phyloP scores from a whole-genome alignment of 2,113 vertebrate species.

The Alligator sinensis region DNA sequence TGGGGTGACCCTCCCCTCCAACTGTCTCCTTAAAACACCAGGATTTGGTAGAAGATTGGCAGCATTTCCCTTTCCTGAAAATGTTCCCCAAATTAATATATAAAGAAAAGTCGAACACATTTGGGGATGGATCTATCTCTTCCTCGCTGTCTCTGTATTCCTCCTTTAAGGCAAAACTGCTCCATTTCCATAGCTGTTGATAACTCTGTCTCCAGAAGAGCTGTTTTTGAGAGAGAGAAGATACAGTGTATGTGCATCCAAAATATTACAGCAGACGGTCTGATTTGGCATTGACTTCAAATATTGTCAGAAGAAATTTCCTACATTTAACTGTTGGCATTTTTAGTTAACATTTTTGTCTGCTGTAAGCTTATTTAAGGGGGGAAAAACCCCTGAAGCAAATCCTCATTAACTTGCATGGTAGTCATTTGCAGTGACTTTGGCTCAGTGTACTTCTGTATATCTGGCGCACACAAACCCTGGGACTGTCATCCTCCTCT shows the following conservation, averaged over 20 bases:
- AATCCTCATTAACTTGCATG: slow-evolving; percentile 40
- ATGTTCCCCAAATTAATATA: background rate
- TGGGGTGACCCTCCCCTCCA: background rate
- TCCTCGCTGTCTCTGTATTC: background rate
- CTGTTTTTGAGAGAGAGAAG: background rate
- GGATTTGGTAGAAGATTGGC: background rate
- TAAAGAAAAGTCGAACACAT: background rate
- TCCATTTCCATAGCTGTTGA: background rate
- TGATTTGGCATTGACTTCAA: slow-evolving; percentile 34
- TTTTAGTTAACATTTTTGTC: slow-evolving; percentile 4
- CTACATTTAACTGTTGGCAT: background rate
- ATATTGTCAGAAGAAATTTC: background rate
- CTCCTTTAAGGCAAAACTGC: background rate
- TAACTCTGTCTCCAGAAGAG: background rate
- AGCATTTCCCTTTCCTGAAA: background rate
- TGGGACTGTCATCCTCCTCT: slow-evolving; percentile 5
- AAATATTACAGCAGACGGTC: slow-evolving; percentile 8
- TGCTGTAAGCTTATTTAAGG: background rate
- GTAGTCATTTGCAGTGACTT: slow-evolving; percentile 18
- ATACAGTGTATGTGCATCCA: background rate
- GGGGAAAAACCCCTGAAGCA: background rate
- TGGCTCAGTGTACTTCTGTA: slow-evolving; percentile 34
- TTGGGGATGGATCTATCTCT: background rate
- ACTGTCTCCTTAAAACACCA: background rate
- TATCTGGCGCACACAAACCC: slow-evolving; percentile 27